Conservation (phyloP, 1,140 invertebrate genomes). For the Lucilia cuprina region DNA sequence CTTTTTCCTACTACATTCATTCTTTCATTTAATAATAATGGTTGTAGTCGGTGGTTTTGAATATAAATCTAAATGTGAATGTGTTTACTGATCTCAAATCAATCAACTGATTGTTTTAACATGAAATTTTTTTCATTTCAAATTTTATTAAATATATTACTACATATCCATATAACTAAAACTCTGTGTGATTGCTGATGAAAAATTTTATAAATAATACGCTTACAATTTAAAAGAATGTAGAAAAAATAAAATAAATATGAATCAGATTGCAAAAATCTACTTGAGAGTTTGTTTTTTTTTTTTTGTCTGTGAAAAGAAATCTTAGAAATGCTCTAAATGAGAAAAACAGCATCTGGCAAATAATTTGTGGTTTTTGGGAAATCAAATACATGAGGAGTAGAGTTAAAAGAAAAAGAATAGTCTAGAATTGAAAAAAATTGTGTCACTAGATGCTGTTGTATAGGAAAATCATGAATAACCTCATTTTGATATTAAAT, state of each 20-base stretch:
- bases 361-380: background rate
- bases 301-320: too few relatives aligned
- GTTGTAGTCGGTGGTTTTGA: background rate
- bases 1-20: too few relatives aligned
- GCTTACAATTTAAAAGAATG: too few relatives aligned
- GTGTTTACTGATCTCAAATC: background rate
- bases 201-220: too few relatives aligned
- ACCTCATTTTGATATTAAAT: background rate
- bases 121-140: background rate
- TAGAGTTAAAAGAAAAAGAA: too few relatives aligned
- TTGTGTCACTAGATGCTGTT: background rate
- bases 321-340: slow-evolving; percentile 2
- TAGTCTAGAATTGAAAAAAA: background rate
- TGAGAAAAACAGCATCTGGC: background rate
- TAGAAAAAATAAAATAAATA: too few relatives aligned
- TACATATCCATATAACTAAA: too few relatives aligned
- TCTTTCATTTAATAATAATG: too few relatives aligned
- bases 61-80: background rate
- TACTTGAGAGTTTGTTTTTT: too few relatives aligned
- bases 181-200: too few relatives aligned
- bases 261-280: too few relatives aligned
- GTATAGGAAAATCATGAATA: background rate
- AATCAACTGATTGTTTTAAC: background rate
- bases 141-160: background rate
- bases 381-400: background rate